phyloP scores from a whole-genome alignment of 1,140 invertebrate species.

The Camponotus pennsylvanicus region DNA sequence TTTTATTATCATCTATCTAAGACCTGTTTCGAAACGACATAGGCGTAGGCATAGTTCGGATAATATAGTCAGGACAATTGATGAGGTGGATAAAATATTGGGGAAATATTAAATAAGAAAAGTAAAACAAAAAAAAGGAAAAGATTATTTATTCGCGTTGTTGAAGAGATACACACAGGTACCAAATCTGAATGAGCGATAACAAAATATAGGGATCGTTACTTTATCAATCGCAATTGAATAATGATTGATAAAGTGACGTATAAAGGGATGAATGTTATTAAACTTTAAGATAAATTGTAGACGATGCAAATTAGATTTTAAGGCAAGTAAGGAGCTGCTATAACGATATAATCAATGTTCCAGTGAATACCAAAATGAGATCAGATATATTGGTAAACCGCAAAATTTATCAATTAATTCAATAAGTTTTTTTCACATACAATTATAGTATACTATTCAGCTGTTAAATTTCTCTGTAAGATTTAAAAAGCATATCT shows the following conservation, averaged over 20 bases:
- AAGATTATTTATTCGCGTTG: conserved; percentile 69
- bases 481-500: conserved; percentile 20
- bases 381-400: neutral
- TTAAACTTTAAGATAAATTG: conserved; percentile 63
- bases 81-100: neutral
- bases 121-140: conserved; percentile 43
- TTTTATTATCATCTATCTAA: conserved; percentile 44
- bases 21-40: conserved; percentile 46
- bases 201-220: conserved; percentile 63
- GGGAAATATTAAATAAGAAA: conserved; percentile 30
- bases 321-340: conserved; percentile 36
- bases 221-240: conserved; percentile 18
- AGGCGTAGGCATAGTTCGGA: neutral
- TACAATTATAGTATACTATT: conserved; percentile 17
- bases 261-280: neutral
- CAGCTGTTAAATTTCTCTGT: neutral
- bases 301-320: conserved; percentile 28
- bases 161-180: conserved; percentile 63
- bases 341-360: conserved; percentile 16
- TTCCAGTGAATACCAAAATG: conserved; percentile 65
- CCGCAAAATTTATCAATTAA: conserved; percentile 31
- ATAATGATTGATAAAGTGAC: neutral
- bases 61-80: conserved; percentile 13
- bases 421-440: neutral
- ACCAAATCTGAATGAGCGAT: conserved; percentile 62